Conservation (phyloP, 2,888 invertebrate species). For the Arge pagana region DNA sequence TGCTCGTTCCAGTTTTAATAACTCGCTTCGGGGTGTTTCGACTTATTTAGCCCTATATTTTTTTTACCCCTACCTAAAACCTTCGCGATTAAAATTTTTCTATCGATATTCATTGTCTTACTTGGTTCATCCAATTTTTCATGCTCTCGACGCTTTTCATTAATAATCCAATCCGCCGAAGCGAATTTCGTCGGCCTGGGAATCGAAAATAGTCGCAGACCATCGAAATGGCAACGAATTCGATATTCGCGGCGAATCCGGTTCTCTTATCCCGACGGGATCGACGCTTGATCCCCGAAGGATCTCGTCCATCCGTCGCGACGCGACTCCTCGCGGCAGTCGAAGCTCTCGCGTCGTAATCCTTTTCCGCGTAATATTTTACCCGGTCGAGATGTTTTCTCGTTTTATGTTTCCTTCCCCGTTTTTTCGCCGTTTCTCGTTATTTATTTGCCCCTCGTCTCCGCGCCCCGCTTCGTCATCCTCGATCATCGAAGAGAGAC, state of each 20-base stretch:
- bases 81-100: no score
- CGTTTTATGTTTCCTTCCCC: no score
- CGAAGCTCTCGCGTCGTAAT: constrained; percentile 19
- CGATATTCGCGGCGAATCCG: constrained; percentile 20
- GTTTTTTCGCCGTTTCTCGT: no score
- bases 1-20: neutral
- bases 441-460: constrained; percentile 10
- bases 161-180: no score
- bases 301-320: constrained; percentile 9
- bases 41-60: constrained; percentile 1
- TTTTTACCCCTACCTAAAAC: no score
- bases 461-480: constrained; percentile 6
- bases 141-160: no score
- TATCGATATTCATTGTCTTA: no score
- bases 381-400: no score
- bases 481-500: neutral
- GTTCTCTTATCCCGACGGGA: constrained; percentile 10
- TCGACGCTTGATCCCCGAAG: constrained; percentile 17
- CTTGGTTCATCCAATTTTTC: no score
- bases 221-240: no score
- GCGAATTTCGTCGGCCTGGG: no score
- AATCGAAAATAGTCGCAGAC: no score
- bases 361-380: constrained; percentile 20
- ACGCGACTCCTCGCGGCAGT: constrained; percentile 13
- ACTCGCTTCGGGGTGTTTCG: constrained; percentile 2